phyloP scores from a whole-genome alignment of 1,140 invertebrate genomes.

The Camponotus floridanus region DNA sequence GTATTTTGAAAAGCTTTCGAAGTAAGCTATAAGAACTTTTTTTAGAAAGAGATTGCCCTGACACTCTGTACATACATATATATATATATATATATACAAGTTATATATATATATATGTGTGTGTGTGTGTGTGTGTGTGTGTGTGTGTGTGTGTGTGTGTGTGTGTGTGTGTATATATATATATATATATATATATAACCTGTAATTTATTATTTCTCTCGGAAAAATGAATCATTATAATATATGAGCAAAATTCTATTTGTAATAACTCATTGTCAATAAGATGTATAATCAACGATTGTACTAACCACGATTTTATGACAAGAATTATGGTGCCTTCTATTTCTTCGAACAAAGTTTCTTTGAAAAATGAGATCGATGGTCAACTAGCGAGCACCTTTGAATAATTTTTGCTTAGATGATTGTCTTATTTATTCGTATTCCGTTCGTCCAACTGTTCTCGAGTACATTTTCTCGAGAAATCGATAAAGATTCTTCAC shows the following conservation, averaged over 20 bases:
- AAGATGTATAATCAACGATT: not conserved
- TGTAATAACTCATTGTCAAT: not conserved
- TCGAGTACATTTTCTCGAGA: not conserved
- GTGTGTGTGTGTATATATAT: too few species aligned
- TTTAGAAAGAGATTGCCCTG: too few species aligned
- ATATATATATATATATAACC: not conserved
- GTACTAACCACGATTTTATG: slow-evolving; percentile 20
- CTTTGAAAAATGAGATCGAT: not conserved
- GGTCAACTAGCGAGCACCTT: slow-evolving; percentile 10
- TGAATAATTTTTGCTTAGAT: slow-evolving; percentile 1
- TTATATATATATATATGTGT: not conserved
- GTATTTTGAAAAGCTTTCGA: too few species aligned
- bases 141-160: too few species aligned
- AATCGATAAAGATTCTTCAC: not conserved
- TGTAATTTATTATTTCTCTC: not conserved
- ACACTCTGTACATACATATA: not conserved
- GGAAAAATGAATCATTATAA: not conserved
- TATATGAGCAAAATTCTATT: not conserved
- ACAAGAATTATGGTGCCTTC: not conserved
- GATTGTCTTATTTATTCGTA: slow-evolving; percentile 9
- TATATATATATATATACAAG: not conserved
- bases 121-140: too few species aligned
- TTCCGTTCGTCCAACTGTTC: not conserved
- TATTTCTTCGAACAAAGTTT: not conserved
- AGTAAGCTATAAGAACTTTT: too few species aligned